phyloP scores from a whole-genome alignment of 2,888 invertebrate species.

The Labia minor region DNA sequence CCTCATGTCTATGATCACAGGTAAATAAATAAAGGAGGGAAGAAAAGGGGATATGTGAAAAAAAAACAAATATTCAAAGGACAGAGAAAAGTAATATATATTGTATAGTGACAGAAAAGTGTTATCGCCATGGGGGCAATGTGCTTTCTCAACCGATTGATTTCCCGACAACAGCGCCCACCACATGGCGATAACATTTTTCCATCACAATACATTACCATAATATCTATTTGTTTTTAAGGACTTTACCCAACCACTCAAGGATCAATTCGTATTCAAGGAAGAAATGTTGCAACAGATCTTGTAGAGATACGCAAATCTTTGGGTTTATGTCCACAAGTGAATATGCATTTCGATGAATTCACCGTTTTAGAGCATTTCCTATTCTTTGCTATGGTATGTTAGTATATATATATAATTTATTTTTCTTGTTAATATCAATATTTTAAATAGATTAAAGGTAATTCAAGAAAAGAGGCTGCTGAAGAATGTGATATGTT shows the following conservation, averaged over 20 bases:
- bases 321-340: conserved; percentile 84
- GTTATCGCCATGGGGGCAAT: no score
- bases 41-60: neutral
- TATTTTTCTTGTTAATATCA: no score
- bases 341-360: conserved; percentile 72
- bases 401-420: no score
- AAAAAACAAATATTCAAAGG: no score
- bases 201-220: no score
- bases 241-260: conserved; percentile 59
- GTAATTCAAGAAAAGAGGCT: conserved; percentile 40
- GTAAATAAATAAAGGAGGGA: conserved; percentile 35
- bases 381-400: conserved; percentile 69
- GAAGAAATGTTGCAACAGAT: conserved; percentile 55
- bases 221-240: conserved; percentile 34
- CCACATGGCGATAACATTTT: no score
- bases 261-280: conserved; percentile 61
- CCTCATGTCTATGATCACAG: conserved; percentile 58
- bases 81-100: no score
- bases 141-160: no score
- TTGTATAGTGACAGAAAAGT: no score
- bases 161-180: no score
- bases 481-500: conserved; percentile 44
- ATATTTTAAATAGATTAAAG: conserved; percentile 65
- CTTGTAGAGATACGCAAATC: conserved; percentile 55
- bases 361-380: conserved; percentile 77